Evolutionary conservation across 2,113 vertebrate genomes (phyloP), one percentile per base, ranked within the genome.

Genomic region (Saimiri boliviensis): DNA sequence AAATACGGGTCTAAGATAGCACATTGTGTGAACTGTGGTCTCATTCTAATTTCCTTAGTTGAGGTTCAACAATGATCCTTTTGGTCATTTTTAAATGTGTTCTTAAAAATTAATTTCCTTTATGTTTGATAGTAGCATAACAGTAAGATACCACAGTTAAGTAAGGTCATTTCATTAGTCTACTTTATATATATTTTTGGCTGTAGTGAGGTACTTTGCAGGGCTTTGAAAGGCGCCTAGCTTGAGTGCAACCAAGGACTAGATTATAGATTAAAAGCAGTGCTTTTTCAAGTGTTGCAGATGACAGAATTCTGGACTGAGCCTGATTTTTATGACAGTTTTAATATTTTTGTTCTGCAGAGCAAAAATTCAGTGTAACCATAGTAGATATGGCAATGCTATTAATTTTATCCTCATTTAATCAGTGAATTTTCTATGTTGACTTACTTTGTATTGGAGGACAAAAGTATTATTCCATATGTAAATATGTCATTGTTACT

Each of bases 31-130:
- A 95, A 86, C 77, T 66, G 23, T 70, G 30, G 47, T 90, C 60
- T 77, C 17, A 0, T 37, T 91, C 58, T 96, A 97, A 98, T 98
- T 98, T 98, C 98, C 97, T 95, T 94, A 93, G 52, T 84, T 71
- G 54, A 91, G 60, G 95, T 91, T 83, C 76, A 94, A 83, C 76
- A 97, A 76, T 96, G 97, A 97, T 86, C 77, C 77, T 88, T 95
- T 19, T 37, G 95, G 96, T 95, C 96, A 97, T 95, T 97, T 96
- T 96, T 60, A 96, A 97, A 97, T 93, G 27, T 96, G 77, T 97
- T 92, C 77, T 95, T 97, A 93, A 98, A 97, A 96, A 97, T 98
- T 98, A 97, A 98, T 98, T 97, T 98, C 98, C 97, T 97, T 95
- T 96, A 54, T 49, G 96, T 95, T 93, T 97, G 87, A 95, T 96